These are phyloP conservation scores for Sisyra nigra DNA, from an alignment of 2,888 invertebrate genomes.

Conservation along the genomic window DNA sequence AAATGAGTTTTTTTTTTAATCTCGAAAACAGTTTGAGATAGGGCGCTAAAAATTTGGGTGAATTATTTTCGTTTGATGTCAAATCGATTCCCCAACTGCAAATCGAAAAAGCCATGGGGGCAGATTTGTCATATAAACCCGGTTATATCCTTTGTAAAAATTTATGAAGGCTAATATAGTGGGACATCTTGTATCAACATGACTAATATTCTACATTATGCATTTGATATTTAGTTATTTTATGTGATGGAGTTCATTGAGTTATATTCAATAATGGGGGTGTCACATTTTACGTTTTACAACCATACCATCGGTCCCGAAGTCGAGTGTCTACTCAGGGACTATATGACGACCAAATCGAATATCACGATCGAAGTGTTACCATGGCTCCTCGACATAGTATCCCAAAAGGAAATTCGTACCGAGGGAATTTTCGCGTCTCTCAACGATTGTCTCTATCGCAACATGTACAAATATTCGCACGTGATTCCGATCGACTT, in stretches of 20 bases:
- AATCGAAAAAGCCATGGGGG: no score
- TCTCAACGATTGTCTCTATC: constrained; percentile 82
- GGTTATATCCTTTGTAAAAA: no score
- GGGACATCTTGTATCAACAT: no score
- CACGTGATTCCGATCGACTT: constrained; percentile 75
- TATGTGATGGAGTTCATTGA: constrained; percentile 83
- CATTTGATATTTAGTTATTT: no score
- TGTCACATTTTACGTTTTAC: constrained; percentile 78
- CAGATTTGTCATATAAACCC: no score
- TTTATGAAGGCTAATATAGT: no score
- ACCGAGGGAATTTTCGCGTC: constrained; percentile 87
- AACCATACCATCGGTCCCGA: constrained; percentile 72
- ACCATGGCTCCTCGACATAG: constrained; percentile 74
- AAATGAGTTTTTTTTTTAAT: no score
- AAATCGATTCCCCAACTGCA: no score
- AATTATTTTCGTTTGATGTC: no score
- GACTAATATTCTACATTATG: no score
- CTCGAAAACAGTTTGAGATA: no score
- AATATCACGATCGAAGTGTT: constrained; percentile 51
- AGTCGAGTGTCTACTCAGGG: constrained; percentile 58
- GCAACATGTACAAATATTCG: constrained; percentile 71
- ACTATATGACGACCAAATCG: constrained; percentile 34
- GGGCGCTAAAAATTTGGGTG: no score
- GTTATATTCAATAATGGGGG: constrained; percentile 67
- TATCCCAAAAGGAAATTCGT: constrained; percentile 78